Conservation (phyloP, 2,797 vertebrate species). For the Tinamus major region DNA sequence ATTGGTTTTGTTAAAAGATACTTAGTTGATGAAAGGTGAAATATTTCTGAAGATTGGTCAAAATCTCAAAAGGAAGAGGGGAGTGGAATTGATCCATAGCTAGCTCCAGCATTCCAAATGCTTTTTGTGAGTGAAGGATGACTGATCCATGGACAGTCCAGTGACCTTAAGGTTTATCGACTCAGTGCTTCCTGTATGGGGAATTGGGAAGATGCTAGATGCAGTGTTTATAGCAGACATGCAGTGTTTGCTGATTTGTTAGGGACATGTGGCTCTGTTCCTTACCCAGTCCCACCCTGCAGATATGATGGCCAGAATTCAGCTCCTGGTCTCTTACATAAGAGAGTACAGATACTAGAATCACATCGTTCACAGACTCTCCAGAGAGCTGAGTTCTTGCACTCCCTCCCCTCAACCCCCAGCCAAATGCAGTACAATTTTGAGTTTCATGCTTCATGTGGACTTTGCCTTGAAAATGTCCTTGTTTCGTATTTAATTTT, state of each 20-base stretch:
- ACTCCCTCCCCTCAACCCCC: background rate
- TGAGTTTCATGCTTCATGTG: background rate
- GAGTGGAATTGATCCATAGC: background rate
- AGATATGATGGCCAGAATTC: background rate
- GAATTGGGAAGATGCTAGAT: background rate
- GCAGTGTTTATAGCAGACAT: background rate
- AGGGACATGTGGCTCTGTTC: background rate
- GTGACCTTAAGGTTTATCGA: background rate
- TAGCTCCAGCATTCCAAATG: background rate
- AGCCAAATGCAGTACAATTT: background rate
- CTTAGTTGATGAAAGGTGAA: background rate
- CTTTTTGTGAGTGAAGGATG: background rate
- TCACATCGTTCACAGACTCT: rapidly evolving
- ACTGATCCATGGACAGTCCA: background rate
- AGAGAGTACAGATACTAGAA: background rate
- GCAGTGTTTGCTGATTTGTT: background rate
- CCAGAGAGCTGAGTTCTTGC: background rate
- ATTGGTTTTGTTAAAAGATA: background rate
- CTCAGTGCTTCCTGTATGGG: background rate
- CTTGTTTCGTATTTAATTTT: background rate
- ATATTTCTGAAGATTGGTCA: background rate
- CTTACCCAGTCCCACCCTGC: background rate
- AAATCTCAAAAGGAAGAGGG: background rate
- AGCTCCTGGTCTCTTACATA: background rate
- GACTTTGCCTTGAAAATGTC: background rate